Percentiles rank a stretch among this genome's conserved stretches.
Evolutionary conservation across 1,140 invertebrate species (phyloP).

Genomic region (Phocides pigmalion): DNA sequence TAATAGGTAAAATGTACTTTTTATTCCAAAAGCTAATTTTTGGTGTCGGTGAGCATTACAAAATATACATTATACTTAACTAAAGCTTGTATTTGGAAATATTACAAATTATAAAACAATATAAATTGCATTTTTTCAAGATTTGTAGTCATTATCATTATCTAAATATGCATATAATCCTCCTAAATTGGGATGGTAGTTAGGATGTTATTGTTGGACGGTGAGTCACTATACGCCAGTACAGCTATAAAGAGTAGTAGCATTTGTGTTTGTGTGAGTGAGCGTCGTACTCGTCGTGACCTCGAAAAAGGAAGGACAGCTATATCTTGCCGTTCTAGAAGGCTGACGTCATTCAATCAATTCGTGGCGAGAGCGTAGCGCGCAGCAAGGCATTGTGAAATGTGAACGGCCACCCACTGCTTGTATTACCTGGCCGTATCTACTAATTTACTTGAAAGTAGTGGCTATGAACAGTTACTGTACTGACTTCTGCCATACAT

Average conservation of each 20-base stretch:
- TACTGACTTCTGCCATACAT: slow-evolving; percentile 76
- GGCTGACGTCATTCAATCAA: slow-evolving; percentile 74
- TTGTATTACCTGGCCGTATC: slow-evolving; percentile 67
- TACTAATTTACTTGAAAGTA: slow-evolving; percentile 76
- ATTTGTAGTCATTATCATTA: neutral
- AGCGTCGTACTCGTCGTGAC: slow-evolving; percentile 70
- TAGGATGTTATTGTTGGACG: slow-evolving; percentile 25
- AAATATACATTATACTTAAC: neutral
- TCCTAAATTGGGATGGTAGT: slow-evolving; percentile 49
- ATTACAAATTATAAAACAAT: neutral
- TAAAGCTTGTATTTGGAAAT: neutral
- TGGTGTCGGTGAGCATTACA: slow-evolving; percentile 1
- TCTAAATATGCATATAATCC: slow-evolving; percentile 39
- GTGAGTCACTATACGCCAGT: slow-evolving; percentile 62
- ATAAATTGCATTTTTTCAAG: neutral
- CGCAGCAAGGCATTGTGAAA: slow-evolving; percentile 80
- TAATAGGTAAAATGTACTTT: neutral
- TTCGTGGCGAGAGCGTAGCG: slow-evolving; percentile 69
- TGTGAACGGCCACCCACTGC: slow-evolving; percentile 81
- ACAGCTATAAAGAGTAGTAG: slow-evolving; percentile 36
- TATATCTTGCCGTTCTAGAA: slow-evolving; percentile 76
- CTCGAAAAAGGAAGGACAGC: slow-evolving; percentile 76
- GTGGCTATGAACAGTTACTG: slow-evolving; percentile 79
- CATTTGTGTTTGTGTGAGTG: slow-evolving; percentile 70
- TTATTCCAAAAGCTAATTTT: neutral